Evolutionary conservation across 2,797 vertebrate genomes (phyloP), one percentile per base, ranked within the genome.

Genomic region (Champsocephalus gunnari): DNA sequence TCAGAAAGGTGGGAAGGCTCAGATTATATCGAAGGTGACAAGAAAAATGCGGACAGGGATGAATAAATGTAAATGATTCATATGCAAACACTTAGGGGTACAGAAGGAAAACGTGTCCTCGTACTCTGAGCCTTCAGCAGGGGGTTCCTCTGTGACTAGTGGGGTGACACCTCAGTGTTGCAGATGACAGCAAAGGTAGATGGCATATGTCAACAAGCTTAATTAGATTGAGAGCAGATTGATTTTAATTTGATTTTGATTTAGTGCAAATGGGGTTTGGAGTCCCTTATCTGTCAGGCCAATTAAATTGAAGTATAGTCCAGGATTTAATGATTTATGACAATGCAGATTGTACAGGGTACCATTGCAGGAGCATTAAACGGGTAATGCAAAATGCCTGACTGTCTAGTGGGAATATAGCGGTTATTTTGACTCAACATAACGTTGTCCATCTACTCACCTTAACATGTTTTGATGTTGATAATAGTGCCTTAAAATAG

Each of bases 241-340:
- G 58, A 32, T 75, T 81, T 73, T 81, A 83, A 84, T 70, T 70
- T 83, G 75, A 86, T 77, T 69, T 69, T 82, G 53, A 73, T 80
- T 48, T 43, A 50, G 21, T 71, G 61, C 48, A 83, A 73, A 76
- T 5, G 38, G 50, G 51, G 34, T 13, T 67, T 66, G 41, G 56
- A 68, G 56, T 48, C 38, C 60, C 51, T 68, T 65, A 63, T 83
- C 47, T 61, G 72, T 56, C 44, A 14, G 1, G 4, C 47, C 11
- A 70, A 45, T 57, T 4, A 57, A 51, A 78, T 41, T 58, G 51
- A 82, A n/a, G 5, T 47, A 14, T n/a, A 12, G n/a, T 28, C 8
- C 3, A 41, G n/a, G n/a, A 59, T 70, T 63, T 12, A 44, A 73
- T 77, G 9, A 66, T 77, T 2, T 55, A 75, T 47, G 34, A 38